Percentiles rank a stretch among this genome's conserved stretches.
Evolutionary conservation across 2,113 vertebrate genomes (phyloP).

Genomic region (Hypocryptadius cinnamomeus): DNA sequence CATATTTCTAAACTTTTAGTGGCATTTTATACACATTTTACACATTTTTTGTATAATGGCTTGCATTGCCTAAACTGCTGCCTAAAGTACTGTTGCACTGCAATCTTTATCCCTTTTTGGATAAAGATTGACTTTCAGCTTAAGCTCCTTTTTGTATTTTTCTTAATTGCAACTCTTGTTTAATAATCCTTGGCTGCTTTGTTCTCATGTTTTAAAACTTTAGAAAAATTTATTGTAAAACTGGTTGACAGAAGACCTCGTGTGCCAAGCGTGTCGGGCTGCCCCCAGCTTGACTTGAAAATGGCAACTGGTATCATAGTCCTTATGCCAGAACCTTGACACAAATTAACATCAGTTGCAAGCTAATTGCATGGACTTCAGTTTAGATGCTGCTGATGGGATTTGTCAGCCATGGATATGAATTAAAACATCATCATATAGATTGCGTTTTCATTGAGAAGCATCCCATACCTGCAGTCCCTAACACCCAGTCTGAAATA

Average conservation of each 20-base stretch:
- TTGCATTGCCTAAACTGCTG: neutral
- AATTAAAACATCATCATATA: neutral
- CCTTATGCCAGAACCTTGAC: neutral
- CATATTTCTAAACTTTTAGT: constrained; percentile 41
- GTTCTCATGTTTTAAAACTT: neutral
- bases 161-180: neutral
- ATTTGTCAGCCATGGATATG: neutral
- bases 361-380: neutral
- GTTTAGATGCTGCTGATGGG: neutral
- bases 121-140: constrained; percentile 10
- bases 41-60: neutral
- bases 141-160: constrained; percentile 19
- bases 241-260: neutral
- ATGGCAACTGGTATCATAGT: neutral
- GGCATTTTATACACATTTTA: constrained; percentile 37
- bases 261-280: neutral
- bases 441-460: neutral
- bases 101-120: neutral
- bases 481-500: neutral
- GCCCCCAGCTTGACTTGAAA: neutral
- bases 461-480: neutral
- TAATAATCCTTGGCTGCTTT: neutral
- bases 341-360: neutral
- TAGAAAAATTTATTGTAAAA: neutral
- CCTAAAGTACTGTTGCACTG: neutral